These are phyloP conservation scores for Drosophila prostipennis DNA, from an alignment of 2,888 invertebrate species.

Conservation along the genomic window DNA sequence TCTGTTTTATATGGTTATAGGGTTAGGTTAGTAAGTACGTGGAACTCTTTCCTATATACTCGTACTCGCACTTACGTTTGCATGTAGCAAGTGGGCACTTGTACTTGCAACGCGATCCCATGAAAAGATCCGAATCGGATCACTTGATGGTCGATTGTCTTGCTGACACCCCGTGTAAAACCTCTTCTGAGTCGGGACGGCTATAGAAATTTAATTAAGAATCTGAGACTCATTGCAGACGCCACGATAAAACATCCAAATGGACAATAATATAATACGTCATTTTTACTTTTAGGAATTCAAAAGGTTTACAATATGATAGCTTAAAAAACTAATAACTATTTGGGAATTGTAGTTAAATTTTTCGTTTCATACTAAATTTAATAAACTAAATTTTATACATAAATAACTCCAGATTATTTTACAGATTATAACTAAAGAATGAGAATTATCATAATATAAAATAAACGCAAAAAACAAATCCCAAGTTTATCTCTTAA, in stretches of 20 bases:
- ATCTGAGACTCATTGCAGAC: neutral
- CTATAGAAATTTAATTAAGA: conserved; percentile 14
- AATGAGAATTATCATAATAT: no score
- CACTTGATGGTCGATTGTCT: conserved; percentile 30
- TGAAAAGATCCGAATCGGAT: conserved; percentile 17
- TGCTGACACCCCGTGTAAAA: conserved; percentile 19
- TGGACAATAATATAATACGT: neutral
- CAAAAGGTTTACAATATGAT: neutral
- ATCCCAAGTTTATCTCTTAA: no score
- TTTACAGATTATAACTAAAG: no score
- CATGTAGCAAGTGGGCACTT: conserved; percentile 14
- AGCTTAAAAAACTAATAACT: no score
- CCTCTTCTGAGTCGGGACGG: neutral
- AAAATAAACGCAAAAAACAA: no score
- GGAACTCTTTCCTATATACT: conserved; percentile 35
- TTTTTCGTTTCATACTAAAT: no score
- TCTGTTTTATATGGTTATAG: conserved; percentile 58
- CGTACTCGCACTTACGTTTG: conserved; percentile 12
- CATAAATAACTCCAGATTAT: no score
- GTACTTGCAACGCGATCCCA: conserved; percentile 42
- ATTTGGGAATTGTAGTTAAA: no score
- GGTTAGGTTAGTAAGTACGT: conserved; percentile 57
- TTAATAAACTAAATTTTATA: no score
- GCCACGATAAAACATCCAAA: neutral
- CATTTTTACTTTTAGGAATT: neutral